Base-by-base conservation (phyloP, 2,797 vertebrate genomes). In the Tapera naevia region DNA sequence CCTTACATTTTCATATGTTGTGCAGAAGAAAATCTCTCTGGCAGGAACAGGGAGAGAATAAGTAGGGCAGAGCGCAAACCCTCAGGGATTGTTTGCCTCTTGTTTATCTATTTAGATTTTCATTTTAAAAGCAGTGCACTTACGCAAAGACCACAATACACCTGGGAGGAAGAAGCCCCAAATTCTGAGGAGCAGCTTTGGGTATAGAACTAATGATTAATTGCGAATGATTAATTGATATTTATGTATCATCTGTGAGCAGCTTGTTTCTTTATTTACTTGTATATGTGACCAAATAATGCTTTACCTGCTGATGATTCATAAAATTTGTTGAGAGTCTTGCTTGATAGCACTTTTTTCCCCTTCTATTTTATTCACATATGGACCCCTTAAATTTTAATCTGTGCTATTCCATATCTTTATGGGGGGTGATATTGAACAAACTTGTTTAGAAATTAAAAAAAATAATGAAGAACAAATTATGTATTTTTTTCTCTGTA, bases 51-150 rank as follows among this genome's bases (percentile, higher is more conserved):
- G 18, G 72, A 58, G 15, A 50, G 5, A 45, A 12, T 66, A 86
- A 48, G 35, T 73, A 79, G 60, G 64, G 66, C 71, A 85, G 67
- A 88, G 33, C 46, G n/a, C 60, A 69, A 46, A 73, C 84, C 60
- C 53, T 82, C 43, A 73, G 35, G 46, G 73, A 51, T 86, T 86
- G 70, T 80, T 92, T 88, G 65, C 39, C 33, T 92, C 33, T 54
- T 80, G 45, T 89, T 93, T 96, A 73, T 92, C 92, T 81, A 70
- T 69, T 22, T n/a, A 30, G 41, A 76, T 24, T 86, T 90, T 5
- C 10, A 56, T 76, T 93, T 79, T 81, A 32, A 79, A 94, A 84
- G 46, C 64, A 76, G 30, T 35, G 45, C 48, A 27, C 50, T 90
- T 91, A 58, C 4, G 7, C 75, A 67, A 93, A 88, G 45, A n/a